Conservation (phyloP, 1,140 invertebrate species). For the Penaeus indicus region DNA sequence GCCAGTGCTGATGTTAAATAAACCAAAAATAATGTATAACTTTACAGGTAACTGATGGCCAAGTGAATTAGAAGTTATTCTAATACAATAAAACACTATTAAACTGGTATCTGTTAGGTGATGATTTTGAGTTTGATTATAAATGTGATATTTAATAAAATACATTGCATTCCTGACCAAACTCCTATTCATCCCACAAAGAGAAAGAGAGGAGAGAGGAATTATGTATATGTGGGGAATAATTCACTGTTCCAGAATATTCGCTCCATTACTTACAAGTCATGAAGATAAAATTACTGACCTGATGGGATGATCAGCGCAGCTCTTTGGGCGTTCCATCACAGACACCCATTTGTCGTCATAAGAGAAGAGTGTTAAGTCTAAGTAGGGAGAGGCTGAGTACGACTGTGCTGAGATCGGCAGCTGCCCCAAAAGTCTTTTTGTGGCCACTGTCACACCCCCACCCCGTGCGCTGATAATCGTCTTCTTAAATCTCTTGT, state of each 20-base stretch:
- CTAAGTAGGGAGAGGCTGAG: constrained; percentile 92
- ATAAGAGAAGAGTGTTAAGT: constrained; percentile 93
- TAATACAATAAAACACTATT: too few relatives aligned
- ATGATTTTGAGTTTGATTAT: too few relatives aligned
- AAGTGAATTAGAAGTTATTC: neutral
- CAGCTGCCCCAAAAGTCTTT: constrained; percentile 89
- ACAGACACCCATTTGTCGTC: constrained; percentile 97
- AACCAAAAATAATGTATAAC: constrained; percentile 9
- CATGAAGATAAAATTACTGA: constrained; percentile 69
- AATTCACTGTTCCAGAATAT: too few relatives aligned
- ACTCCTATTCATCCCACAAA: too few relatives aligned
- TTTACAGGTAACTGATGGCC: neutral
- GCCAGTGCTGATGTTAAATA: neutral
- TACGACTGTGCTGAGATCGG: constrained; percentile 96
- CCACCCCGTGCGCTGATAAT: constrained; percentile 89
- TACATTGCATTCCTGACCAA: too few relatives aligned
- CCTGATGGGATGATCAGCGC: constrained; percentile 93
- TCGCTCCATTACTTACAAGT: too few relatives aligned
- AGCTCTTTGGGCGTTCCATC: constrained; percentile 94
- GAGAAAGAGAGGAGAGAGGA: too few relatives aligned
- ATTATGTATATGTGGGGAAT: too few relatives aligned
- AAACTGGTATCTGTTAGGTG: too few relatives aligned
- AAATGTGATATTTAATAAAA: too few relatives aligned
- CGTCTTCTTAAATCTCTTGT: constrained; percentile 83
- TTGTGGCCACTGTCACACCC: constrained; percentile 87